phyloP scores from a whole-genome alignment of 2,113 vertebrate species.

The Epinephelus fuscoguttatus region DNA sequence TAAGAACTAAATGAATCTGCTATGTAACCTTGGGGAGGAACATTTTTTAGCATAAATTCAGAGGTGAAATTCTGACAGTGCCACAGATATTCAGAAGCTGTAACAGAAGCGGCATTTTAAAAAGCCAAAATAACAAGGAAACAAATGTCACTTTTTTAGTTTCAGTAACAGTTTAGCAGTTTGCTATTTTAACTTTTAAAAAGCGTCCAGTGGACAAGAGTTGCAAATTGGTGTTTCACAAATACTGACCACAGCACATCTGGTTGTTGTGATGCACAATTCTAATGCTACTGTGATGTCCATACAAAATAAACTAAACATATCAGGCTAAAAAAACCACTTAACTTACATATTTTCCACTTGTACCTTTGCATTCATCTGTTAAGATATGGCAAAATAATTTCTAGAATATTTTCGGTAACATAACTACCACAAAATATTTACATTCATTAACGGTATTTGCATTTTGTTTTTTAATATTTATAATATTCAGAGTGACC shows the following conservation, averaged over 20 bases:
- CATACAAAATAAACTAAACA: background rate
- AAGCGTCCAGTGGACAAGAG: too few relatives aligned
- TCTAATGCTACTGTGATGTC: too few relatives aligned
- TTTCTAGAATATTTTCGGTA: background rate
- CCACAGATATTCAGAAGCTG: conserved; percentile 18
- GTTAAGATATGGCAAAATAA: background rate
- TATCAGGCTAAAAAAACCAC: background rate
- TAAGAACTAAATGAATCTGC: conserved; percentile 74
- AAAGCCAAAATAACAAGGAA: conserved; percentile 84
- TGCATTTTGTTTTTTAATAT: background rate
- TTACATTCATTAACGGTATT: background rate
- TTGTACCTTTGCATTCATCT: background rate
- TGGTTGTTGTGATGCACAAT: too few relatives aligned
- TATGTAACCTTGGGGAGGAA: conserved; percentile 69
- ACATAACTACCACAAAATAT: background rate
- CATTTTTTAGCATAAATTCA: conserved; percentile 69
- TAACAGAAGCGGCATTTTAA: conserved; percentile 67
- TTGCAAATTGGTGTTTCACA: too few relatives aligned
- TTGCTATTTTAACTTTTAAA: too few relatives aligned
- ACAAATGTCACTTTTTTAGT: conserved; percentile 1
- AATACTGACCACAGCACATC: too few relatives aligned
- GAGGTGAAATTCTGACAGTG: conserved; percentile 50
- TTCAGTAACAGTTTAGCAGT: background rate
- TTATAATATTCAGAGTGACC: background rate
- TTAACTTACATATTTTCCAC: background rate